These are phyloP conservation scores for Oreochromis spilurus DNA, from an alignment of 2,113 vertebrate species.

Conservation along the genomic window DNA sequence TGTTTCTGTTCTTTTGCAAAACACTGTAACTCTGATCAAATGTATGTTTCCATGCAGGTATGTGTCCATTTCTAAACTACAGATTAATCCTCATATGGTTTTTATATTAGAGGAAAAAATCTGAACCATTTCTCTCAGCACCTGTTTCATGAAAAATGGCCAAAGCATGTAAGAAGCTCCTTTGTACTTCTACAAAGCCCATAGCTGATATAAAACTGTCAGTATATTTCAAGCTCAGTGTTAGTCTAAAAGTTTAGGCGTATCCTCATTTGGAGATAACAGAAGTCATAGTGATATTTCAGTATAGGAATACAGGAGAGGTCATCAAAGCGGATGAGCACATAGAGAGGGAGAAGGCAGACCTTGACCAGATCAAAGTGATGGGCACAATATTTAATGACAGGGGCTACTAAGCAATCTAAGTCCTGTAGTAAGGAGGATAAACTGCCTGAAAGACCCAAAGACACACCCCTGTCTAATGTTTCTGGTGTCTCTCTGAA, in stretches of 20 bases:
- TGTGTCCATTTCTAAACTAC: not conserved
- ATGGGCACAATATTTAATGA: constrained; percentile 22
- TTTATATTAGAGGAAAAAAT: constrained; percentile 25
- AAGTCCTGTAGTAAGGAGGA: constrained; percentile 31
- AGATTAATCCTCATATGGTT: constrained; percentile 35
- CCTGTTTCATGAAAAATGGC: constrained; percentile 59
- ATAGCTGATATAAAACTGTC: constrained; percentile 53
- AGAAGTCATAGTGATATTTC: constrained; percentile 31
- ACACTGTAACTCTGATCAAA: constrained; percentile 6
- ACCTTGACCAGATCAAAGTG: constrained; percentile 63
- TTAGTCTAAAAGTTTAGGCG: not conserved
- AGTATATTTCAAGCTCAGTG: constrained; percentile 14
- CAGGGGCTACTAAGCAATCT: constrained; percentile 10
- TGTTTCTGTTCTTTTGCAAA: not conserved
- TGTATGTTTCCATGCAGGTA: not conserved
- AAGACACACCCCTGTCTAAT: not conserved
- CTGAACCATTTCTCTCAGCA: constrained; percentile 43
- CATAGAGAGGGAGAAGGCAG: not conserved
- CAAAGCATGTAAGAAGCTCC: not conserved
- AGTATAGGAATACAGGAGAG: not conserved
- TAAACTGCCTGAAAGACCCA: constrained; percentile 29
- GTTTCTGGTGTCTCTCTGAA: constrained; percentile 20
- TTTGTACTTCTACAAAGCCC: constrained; percentile 28
- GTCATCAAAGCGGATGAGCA: not conserved
- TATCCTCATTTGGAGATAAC: constrained; percentile 22